These are phyloP conservation scores for Phylloscopus whistleri DNA, from an alignment of 2,113 vertebrate species.

Conservation along the genomic window DNA sequence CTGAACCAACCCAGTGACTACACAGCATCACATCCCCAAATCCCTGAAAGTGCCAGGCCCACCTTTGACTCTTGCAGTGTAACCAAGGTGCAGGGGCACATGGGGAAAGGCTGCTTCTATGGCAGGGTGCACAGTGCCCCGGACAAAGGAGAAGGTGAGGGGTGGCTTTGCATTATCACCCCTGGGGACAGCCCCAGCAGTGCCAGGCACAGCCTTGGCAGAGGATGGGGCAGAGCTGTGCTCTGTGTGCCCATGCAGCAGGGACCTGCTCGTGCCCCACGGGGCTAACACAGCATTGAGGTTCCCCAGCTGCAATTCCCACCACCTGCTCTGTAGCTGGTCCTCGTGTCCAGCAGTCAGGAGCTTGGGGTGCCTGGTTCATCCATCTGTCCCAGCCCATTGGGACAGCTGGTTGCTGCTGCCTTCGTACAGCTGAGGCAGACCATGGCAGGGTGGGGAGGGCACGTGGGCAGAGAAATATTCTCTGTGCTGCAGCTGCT, in stretches of 20 bases:
- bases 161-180: neutral
- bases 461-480: neutral
- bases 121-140: neutral
- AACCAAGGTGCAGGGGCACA: neutral
- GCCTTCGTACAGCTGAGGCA: neutral
- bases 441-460: neutral
- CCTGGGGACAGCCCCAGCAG: neutral
- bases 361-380: neutral
- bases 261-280: accelerated
- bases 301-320: neutral
- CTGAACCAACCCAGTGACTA: neutral
- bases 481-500: neutral
- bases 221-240: neutral
- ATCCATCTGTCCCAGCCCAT: accelerated
- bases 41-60: neutral
- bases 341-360: neutral
- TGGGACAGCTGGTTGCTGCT: neutral
- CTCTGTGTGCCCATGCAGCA: accelerated
- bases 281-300: accelerated
- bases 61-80: neutral
- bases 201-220: neutral
- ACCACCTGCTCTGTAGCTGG: neutral
- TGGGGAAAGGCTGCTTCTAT: neutral
- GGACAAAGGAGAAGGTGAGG: neutral
- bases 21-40: neutral